These are phyloP conservation scores for Horisme vitalbata DNA, from an alignment of 2,888 invertebrate species.

Conservation along the genomic window DNA sequence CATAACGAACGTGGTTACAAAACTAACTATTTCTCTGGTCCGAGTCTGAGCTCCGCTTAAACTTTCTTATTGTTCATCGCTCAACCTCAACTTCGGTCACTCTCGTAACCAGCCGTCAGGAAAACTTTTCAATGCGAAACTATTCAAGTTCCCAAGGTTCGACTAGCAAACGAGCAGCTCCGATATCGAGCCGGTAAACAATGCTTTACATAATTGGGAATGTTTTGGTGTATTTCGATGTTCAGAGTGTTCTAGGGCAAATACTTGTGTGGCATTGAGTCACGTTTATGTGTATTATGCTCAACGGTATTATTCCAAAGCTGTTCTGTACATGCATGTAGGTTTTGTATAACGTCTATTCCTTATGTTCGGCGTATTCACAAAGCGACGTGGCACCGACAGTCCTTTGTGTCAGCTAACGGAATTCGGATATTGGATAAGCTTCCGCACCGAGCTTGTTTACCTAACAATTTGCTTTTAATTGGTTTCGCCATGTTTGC, in stretches of 20 bases:
- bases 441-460: conserved; percentile 60
- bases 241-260: conserved; percentile 24
- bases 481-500: conserved; percentile 58
- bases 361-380: conserved; percentile 45
- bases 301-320: conserved; percentile 24
- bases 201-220: conserved; percentile 54
- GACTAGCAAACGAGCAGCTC: conserved; percentile 40
- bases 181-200: conserved; percentile 42
- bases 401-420: conserved; percentile 71
- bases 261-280: conserved; percentile 38
- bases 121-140: conserved; percentile 64
- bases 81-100: conserved; percentile 61
- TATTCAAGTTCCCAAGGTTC: conserved; percentile 64
- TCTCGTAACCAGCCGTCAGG: conserved; percentile 54
- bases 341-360: conserved; percentile 17
- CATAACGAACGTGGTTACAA: conserved; percentile 43
- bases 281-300: conserved; percentile 42
- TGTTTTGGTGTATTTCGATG: conserved; percentile 43
- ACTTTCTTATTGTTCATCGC: conserved; percentile 62
- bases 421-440: conserved; percentile 76
- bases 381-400: conserved; percentile 63
- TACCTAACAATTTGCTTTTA: conserved; percentile 71
- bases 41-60: conserved; percentile 56
- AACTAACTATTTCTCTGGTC: conserved; percentile 60
- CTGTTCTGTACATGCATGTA: conserved; percentile 17